A percentile compares a stretch with the other conserved stretches of the same genome.
Evolutionary conservation across 2,888 invertebrate genomes (phyloP).

Genomic region (Trichopoda pennipes): DNA sequence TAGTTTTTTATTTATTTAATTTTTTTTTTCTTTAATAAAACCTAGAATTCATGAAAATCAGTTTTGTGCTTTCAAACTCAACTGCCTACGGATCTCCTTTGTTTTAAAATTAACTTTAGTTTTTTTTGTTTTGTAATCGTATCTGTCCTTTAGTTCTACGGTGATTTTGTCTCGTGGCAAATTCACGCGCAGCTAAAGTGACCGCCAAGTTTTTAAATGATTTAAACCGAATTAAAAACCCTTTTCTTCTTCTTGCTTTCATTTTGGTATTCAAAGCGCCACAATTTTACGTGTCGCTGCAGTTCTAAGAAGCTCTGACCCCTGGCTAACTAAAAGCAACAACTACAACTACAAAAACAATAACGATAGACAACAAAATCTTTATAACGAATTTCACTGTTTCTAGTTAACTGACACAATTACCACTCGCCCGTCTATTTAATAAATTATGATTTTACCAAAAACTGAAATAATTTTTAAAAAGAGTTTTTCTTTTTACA

Average conservation of each 20-base stretch:
- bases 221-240: slow-evolving; percentile 32
- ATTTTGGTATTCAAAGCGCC: slow-evolving; percentile 29
- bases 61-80: background rate
- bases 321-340: slow-evolving; percentile 1
- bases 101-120: background rate
- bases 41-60: slow-evolving; percentile 30
- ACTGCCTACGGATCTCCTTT: background rate
- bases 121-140: slow-evolving; percentile 6
- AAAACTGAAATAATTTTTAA: slow-evolving; percentile 12
- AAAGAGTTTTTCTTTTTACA: background rate
- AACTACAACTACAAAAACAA: background rate
- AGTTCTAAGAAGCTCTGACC: slow-evolving; percentile 50
- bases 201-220: slow-evolving; percentile 46
- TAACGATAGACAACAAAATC: background rate
- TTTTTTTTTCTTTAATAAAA: slow-evolving; percentile 3
- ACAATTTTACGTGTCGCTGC: slow-evolving; percentile 51
- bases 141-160: slow-evolving; percentile 33
- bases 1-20: background rate
- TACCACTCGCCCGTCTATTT: slow-evolving; percentile 19
- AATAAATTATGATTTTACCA: background rate
- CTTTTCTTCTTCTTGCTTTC: background rate
- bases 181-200: slow-evolving; percentile 73
- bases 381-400: background rate
- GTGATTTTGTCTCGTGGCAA: slow-evolving; percentile 77
- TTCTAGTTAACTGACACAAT: slow-evolving; percentile 26